Conservation (phyloP, 1,140 invertebrate genomes). For the Anoplolepis gracilipes region DNA sequence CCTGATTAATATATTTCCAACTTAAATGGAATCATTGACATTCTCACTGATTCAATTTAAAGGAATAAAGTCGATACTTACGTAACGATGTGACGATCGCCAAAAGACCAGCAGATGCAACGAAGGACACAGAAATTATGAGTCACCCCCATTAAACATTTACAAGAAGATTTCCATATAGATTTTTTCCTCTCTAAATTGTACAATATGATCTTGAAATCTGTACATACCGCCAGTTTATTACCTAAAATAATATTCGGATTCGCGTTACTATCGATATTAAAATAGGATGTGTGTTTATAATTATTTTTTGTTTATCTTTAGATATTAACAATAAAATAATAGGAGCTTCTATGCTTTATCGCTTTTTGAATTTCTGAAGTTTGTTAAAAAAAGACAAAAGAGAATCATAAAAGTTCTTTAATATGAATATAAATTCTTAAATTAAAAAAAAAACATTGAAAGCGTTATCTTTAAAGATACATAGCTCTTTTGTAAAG, state of each 20-base stretch:
- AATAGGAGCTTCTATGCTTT: neutral
- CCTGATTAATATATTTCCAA: no score
- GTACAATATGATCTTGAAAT: neutral
- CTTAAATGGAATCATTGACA: no score
- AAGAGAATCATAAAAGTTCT: no score
- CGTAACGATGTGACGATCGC: conserved; percentile 69
- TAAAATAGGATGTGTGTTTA: neutral
- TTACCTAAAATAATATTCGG: conserved; percentile 1
- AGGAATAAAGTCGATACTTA: conserved; percentile 50
- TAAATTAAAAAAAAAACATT: no score
- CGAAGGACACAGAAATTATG: conserved; percentile 21
- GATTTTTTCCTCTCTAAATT: neutral
- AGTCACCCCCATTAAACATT: neutral
- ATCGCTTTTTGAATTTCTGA: neutral
- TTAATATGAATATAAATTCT: no score
- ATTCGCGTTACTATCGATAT: neutral
- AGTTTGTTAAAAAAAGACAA: neutral
- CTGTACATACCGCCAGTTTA: neutral
- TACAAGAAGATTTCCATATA: neutral
- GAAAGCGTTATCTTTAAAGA: no score
- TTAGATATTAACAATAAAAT: neutral
- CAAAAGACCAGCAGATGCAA: conserved; percentile 69
- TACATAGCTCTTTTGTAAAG: no score
- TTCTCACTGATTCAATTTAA: no score
- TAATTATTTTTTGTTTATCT: neutral